Evolutionary conservation across 2,797 vertebrate species (phyloP).

Genomic region (Pelobates cultripes): DNA sequence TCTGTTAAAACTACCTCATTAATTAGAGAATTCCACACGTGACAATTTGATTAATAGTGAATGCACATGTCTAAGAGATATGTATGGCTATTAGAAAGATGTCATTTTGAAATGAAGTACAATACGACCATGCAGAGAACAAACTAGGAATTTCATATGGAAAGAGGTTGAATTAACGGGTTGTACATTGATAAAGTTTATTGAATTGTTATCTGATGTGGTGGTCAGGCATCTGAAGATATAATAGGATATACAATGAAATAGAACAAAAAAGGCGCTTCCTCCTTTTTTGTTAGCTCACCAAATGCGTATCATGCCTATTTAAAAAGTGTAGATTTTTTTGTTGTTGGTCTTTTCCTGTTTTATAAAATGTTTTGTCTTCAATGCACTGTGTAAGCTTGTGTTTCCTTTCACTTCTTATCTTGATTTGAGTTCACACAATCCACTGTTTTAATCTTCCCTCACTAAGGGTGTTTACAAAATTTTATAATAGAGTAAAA

Average conservation of each 20-base stretch:
- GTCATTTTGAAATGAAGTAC: too few species aligned
- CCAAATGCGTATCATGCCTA: neutral
- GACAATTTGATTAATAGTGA: too few species aligned
- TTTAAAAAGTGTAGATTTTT: constrained; percentile 13
- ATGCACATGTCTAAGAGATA: too few species aligned
- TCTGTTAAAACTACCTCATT: too few species aligned
- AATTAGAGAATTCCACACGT: too few species aligned
- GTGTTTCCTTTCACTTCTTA: constrained; percentile 27
- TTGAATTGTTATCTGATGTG: neutral
- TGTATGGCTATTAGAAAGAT: too few species aligned
- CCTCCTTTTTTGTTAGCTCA: neutral
- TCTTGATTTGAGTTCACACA: constrained; percentile 6
- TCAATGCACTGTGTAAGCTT: neutral
- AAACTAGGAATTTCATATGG: too few species aligned
- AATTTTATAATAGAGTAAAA: neutral
- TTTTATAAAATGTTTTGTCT: constrained; percentile 23
- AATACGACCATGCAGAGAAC: too few species aligned
- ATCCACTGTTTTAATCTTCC: constrained; percentile 21
- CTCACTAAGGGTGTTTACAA: constrained; percentile 14
- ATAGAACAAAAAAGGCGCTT: neutral
- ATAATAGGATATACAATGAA: neutral
- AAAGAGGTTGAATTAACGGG: too few species aligned
- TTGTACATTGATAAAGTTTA: too few species aligned
- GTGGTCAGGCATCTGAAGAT: neutral
- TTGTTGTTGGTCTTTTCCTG: constrained; percentile 7